phyloP scores from a whole-genome alignment of 2,113 vertebrate genomes.

The Tapirus terrestris region DNA sequence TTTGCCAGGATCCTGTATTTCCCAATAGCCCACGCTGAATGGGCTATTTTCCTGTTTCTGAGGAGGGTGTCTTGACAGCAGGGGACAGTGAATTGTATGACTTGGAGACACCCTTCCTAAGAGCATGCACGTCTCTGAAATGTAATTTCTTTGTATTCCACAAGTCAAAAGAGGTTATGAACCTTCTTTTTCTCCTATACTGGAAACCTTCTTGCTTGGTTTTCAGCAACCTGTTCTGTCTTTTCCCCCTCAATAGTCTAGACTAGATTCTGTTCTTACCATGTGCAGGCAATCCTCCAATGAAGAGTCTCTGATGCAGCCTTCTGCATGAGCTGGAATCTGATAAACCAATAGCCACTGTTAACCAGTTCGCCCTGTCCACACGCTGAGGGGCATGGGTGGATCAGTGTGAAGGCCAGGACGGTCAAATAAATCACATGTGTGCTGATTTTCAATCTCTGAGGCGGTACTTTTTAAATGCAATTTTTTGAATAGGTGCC shows the following conservation, averaged over 20 bases:
- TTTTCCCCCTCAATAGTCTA: background rate
- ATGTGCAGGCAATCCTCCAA: background rate
- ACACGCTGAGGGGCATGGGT: background rate
- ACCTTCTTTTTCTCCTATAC: background rate
- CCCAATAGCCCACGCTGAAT: conserved; percentile 45
- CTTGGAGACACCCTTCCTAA: conserved; percentile 42
- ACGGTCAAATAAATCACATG: background rate
- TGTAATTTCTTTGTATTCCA: conserved; percentile 31
- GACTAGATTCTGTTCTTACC: background rate
- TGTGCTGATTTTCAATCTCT: background rate
- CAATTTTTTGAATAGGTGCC: background rate
- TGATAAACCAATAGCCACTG: background rate
- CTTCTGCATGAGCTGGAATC: background rate
- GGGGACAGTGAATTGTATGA: conserved; percentile 52
- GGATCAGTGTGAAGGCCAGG: background rate
- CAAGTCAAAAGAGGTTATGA: background rate
- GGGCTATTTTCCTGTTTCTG: conserved; percentile 45
- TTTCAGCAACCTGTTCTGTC: background rate
- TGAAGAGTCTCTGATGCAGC: background rate
- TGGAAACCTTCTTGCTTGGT: background rate
- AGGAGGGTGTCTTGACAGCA: background rate
- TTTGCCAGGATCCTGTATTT: conserved; percentile 67
- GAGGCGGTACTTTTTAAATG: background rate
- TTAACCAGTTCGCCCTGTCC: background rate
- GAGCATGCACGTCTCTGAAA: conserved; percentile 45